Evolutionary conservation across 2,888 invertebrate species (phyloP), one percentile per base, ranked within the genome.

Genomic region (Apoda limacodes): DNA sequence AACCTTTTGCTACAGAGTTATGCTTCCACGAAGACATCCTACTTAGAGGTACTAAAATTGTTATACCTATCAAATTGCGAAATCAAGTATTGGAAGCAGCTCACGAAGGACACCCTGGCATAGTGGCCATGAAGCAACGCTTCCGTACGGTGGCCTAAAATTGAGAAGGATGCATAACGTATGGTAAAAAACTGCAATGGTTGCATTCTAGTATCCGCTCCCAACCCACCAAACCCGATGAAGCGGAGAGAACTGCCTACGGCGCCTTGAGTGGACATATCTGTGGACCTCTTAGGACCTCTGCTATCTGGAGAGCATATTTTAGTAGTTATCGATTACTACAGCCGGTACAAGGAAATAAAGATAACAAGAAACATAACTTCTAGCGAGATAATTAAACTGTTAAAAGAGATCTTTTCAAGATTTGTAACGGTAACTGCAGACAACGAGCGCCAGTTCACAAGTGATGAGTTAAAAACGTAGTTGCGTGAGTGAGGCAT

Each of bases 61-160:
- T 27, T 7, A 20, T 27, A 19, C 27, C 27, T 5, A 5, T n/a
- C n/a, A n/a, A n/a, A n/a, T n/a, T n/a, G n/a, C n/a, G n/a, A n/a
- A n/a, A n/a, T n/a, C n/a, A n/a, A n/a, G n/a, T n/a, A n/a, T n/a
- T n/a, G n/a, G n/a, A n/a, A n/a, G n/a, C n/a, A n/a, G n/a, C n/a
- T n/a, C n/a, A n/a, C n/a, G n/a, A n/a, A n/a, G n/a, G n/a, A n/a
- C n/a, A n/a, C n/a, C n/a, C n/a, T n/a, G n/a, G n/a, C n/a, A 44
- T 43, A 13, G 40, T 39, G 3, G 19, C 21, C 14, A 31, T 26
- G 27, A 30, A 32, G 22, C 20, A 25, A 12, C 27, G 31, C 2
- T 10, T 35, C 3, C 30, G 35, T n/a, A n/a, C n/a, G 59, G 56
- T 61, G 60, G 56, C 55, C 56, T 5, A 48, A 42, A 25, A 46